phyloP scores from a whole-genome alignment of 2,888 invertebrate species.

The Leucophenga maculata region DNA sequence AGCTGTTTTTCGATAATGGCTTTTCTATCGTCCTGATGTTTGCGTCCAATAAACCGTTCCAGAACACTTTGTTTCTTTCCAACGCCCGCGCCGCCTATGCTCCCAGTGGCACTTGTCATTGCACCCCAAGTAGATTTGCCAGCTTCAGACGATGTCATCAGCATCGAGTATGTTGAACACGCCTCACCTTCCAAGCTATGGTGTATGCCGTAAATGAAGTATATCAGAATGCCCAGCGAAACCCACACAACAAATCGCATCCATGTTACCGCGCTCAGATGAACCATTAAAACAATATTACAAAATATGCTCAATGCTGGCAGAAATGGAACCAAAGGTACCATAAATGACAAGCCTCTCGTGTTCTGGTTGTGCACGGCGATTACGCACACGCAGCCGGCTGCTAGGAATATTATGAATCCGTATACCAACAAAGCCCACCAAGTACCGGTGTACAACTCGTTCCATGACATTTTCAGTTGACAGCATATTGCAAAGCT shows the following conservation, averaged over 20 bases:
- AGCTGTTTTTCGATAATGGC: conserved; percentile 63
- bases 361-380: conserved; percentile 84
- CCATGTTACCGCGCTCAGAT: conserved; percentile 87
- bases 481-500: conserved; percentile 82
- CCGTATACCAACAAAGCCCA: conserved; percentile 80
- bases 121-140: conserved; percentile 78
- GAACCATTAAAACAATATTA: conserved; percentile 88
- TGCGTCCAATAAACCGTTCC: conserved; percentile 67
- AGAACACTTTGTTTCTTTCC: conserved; percentile 61
- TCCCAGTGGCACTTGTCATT: conserved; percentile 46
- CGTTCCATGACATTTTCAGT: conserved; percentile 77
- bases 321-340: conserved; percentile 85
- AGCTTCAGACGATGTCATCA: conserved; percentile 79
- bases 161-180: conserved; percentile 76
- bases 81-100: conserved; percentile 36
- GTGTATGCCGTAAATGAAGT: conserved; percentile 88
- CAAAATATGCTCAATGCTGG: conserved; percentile 86
- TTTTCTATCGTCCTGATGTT: conserved; percentile 63
- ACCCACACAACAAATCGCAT: conserved; percentile 90
- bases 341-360: conserved; percentile 81
- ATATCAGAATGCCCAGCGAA: conserved; percentile 85
- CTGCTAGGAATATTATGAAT: conserved; percentile 77
- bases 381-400: conserved; percentile 81
- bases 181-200: conserved; percentile 84
- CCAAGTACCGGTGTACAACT: conserved; percentile 75